Evolutionary conservation across 2,888 invertebrate genomes (phyloP).

Genomic region (Lasioglossum calceatum): DNA sequence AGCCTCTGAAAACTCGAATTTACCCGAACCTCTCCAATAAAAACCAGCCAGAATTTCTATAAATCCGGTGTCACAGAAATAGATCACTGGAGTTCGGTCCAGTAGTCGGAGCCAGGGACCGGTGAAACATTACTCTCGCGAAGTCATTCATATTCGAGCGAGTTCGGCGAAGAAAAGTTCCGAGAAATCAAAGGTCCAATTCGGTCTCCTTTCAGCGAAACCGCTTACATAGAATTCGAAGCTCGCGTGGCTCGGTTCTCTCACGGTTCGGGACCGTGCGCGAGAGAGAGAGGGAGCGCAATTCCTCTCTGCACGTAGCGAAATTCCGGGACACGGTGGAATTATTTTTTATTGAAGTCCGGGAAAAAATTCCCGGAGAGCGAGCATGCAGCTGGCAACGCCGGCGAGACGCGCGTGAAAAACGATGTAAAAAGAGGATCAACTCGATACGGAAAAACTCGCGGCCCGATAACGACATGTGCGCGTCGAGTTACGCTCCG

Average conservation of each 20-base stretch:
- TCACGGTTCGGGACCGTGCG: background rate
- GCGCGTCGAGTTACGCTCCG: conserved; percentile 50
- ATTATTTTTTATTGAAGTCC: conserved; percentile 10
- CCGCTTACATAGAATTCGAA: background rate
- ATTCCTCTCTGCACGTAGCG: background rate
- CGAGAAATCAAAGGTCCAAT: background rate
- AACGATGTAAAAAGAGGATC: conserved; percentile 36
- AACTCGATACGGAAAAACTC: conserved; percentile 37
- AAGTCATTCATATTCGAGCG: background rate
- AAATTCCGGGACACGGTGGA: background rate
- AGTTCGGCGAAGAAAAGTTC: background rate
- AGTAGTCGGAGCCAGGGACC: background rate
- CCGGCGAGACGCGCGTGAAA: conserved; percentile 24
- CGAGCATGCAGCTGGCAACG: background rate
- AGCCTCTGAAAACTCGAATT: background rate
- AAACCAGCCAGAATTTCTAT: background rate
- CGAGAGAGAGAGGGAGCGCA: background rate
- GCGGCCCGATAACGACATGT: conserved; percentile 47
- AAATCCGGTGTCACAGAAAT: background rate
- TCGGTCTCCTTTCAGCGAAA: background rate
- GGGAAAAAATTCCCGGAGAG: background rate
- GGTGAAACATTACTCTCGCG: background rate
- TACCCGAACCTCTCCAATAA: background rate
- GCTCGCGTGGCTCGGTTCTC: background rate
- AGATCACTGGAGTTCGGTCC: background rate